phyloP scores from a whole-genome alignment of 2,888 invertebrate genomes.

The Trissolcus japonicus region DNA sequence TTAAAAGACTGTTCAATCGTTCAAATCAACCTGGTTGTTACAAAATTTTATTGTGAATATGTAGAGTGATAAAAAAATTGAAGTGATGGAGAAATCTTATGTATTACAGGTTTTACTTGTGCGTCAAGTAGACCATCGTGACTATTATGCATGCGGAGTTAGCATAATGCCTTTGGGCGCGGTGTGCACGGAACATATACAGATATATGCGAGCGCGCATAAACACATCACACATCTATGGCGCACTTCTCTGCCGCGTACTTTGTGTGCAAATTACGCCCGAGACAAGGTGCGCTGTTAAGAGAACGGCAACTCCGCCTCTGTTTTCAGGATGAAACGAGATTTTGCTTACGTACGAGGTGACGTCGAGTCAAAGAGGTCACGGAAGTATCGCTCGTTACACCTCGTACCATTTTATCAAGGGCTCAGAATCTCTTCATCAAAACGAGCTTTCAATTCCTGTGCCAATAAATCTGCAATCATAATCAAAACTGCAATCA shows the following conservation, averaged over 20 bases:
- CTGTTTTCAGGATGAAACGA: constrained; percentile 65
- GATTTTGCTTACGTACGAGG: constrained; percentile 57
- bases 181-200: constrained; percentile 55
- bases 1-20: too few species aligned
- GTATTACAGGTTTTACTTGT: constrained; percentile 37
- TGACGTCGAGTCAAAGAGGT: constrained; percentile 57
- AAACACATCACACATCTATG: constrained; percentile 54
- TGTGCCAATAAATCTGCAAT: constrained; percentile 19
- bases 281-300: constrained; percentile 66
- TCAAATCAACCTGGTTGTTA: too few species aligned
- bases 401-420: constrained; percentile 50
- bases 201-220: constrained; percentile 53
- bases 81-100: constrained; percentile 34
- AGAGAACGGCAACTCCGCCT: constrained; percentile 60
- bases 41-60: not conserved
- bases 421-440: constrained; percentile 44
- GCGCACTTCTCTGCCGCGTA: constrained; percentile 65
- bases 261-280: constrained; percentile 75
- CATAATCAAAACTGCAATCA: not conserved
- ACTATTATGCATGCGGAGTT: constrained; percentile 65
- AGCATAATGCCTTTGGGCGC: constrained; percentile 70
- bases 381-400: constrained; percentile 58
- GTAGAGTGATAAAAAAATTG: not conserved
- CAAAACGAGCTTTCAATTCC: constrained; percentile 46
- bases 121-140: constrained; percentile 52